Evolutionary conservation across 2,797 vertebrate species (phyloP).

Genomic region (Octomys mimax): DNA sequence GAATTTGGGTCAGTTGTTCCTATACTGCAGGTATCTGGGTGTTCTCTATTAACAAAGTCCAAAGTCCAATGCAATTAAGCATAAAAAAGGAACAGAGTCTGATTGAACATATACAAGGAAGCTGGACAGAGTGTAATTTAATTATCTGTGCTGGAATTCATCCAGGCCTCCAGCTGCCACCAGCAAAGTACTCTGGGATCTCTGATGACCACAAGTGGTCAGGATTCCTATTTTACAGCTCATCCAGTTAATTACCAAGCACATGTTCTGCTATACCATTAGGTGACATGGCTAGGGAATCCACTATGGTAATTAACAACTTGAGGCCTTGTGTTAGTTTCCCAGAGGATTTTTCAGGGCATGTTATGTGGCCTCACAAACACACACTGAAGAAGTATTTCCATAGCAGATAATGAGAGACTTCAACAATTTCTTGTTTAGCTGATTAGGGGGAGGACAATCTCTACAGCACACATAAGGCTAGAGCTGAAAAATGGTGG

Average conservation of each 20-base stretch:
- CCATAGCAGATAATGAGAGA: background rate
- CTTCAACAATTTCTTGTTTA: slow-evolving; percentile 9
- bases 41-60: background rate
- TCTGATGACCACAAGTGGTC: slow-evolving; percentile 79
- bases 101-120: slow-evolving; percentile 13
- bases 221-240: slow-evolving; percentile 71
- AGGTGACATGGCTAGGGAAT: slow-evolving; percentile 67
- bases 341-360: slow-evolving; percentile 71
- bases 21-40: background rate
- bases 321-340: slow-evolving; percentile 43
- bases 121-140: slow-evolving; percentile 75
- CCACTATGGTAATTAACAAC: slow-evolving; percentile 72
- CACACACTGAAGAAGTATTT: slow-evolving; percentile 55
- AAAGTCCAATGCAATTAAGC: slow-evolving; percentile 33
- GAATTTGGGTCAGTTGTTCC: background rate
- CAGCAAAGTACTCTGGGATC: slow-evolving; percentile 73
- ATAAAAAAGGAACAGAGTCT: slow-evolving; percentile 58
- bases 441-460: background rate
- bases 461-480: background rate
- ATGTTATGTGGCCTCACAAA: slow-evolving; percentile 42
- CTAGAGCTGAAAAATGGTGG: background rate
- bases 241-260: slow-evolving; percentile 74
- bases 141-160: slow-evolving; percentile 72
- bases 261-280: slow-evolving; percentile 69
- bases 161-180: slow-evolving; percentile 66